Evolutionary conservation across 2,113 vertebrate genomes (phyloP), one percentile per base, ranked within the genome.

Genomic region (Lepus europaeus): DNA sequence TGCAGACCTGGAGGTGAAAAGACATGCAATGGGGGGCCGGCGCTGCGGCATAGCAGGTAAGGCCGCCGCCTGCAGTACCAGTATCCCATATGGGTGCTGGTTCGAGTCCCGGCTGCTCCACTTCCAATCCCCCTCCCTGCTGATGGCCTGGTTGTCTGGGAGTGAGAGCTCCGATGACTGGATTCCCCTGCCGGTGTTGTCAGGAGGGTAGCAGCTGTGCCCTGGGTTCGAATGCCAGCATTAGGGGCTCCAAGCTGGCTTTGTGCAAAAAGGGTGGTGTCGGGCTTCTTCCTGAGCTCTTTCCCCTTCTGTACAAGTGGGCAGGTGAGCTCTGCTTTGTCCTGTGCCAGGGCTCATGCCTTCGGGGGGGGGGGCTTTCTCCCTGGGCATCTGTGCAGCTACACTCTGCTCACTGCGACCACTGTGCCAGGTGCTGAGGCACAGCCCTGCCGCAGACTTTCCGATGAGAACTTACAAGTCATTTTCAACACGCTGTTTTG

Each of bases 341-440:
- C 56, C 0, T 25, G 6, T n/a, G 69, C 81, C 6, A 9, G 45
- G 31, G 27, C 27, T 22, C 45, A 4, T 2, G 63, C 25, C 69
- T 73, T 4, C 2, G 80, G 6, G 23, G 12, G 39, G 33, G 23
- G 17, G 27, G 56, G 20, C 56, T 59, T 59, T 29, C 25, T 17
- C 17, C 56, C 31, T 12, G 14, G 8, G 17, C 1, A 2, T n/a
- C 64, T 31, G 20, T 4, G 31, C 36, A 6, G 29, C 63, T 66
- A 3, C 1, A 31, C 27, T 7, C 6, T 1, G 5, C 25, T 77
- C n/a, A 14, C 9, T 72, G 13, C 49, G 0, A 3, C 9, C 0
- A 3, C 9, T 6, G 14, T 6, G 5, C 39, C 31, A 22, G 29
- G 31, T 3, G 27, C 56, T n/a, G 4, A 59, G 25, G 33, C 36